Evolutionary conservation across 2,888 invertebrate genomes (phyloP).

Genomic region (Tetragonisca angustula): DNA sequence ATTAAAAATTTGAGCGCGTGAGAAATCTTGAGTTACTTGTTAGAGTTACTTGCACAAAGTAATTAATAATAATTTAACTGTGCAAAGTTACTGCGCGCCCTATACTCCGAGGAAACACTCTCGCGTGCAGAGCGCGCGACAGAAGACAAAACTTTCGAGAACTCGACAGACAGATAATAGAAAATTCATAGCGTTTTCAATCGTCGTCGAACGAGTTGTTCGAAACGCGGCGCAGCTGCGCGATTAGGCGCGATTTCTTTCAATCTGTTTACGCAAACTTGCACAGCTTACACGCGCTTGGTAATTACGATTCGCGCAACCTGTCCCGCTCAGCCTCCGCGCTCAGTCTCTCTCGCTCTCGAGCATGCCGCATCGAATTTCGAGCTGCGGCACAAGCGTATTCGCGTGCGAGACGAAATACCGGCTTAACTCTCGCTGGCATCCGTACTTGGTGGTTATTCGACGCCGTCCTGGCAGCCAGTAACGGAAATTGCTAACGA

Average conservation of each 20-base stretch:
- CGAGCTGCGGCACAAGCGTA: slow-evolving; percentile 8
- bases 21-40: no score
- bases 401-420: slow-evolving; percentile 36
- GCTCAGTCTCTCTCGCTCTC: background rate
- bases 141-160: background rate
- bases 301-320: background rate
- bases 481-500: slow-evolving; percentile 59
- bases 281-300: no score
- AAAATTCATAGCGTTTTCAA: background rate
- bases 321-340: no score
- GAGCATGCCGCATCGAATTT: slow-evolving; percentile 28
- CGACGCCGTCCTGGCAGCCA: slow-evolving; percentile 41
- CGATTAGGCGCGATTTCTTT: background rate
- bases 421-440: slow-evolving; percentile 47
- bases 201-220: background rate
- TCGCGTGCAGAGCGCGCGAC: background rate
- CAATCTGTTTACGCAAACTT: background rate
- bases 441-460: slow-evolving; percentile 56
- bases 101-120: background rate
- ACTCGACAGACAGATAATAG: background rate
- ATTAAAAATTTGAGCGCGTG: background rate
- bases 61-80: no score
- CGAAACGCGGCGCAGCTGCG: background rate
- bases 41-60: background rate
- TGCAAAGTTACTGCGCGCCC: background rate